These are phyloP conservation scores for Agonum fuliginosum DNA, from an alignment of 2,888 invertebrate species.

Conservation along the genomic window DNA sequence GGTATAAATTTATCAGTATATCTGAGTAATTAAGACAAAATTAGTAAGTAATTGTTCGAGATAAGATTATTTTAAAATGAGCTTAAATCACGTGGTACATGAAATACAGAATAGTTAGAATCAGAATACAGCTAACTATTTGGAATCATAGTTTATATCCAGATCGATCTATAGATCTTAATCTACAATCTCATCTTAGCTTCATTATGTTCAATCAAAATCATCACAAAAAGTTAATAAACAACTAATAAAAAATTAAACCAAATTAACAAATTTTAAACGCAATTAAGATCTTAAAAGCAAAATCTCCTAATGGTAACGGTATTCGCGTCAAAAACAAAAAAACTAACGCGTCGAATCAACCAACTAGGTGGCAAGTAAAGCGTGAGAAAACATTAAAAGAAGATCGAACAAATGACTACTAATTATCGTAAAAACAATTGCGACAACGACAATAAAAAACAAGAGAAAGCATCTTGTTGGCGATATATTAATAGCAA, in stretches of 20 bases:
- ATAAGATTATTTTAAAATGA: too few species aligned
- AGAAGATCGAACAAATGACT: slow-evolving; percentile 41
- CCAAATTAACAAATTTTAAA: slow-evolving; percentile 14
- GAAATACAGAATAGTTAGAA: too few species aligned
- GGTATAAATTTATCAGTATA: too few species aligned
- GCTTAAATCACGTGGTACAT: too few species aligned
- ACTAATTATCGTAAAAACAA: slow-evolving; percentile 45
- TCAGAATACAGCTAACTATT: too few species aligned
- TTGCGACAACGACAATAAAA: slow-evolving; percentile 38
- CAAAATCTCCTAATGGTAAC: slow-evolving; percentile 17
- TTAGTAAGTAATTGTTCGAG: too few species aligned
- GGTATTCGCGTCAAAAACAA: not conserved
- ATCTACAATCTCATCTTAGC: too few species aligned
- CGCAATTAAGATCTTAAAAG: not conserved
- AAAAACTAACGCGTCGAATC: slow-evolving; percentile 10
- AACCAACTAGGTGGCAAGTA: slow-evolving; percentile 21
- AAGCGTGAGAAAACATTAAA: slow-evolving; percentile 37
- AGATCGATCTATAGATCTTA: too few species aligned
- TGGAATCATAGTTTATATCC: too few species aligned
- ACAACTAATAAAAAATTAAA: not conserved
- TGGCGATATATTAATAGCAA: slow-evolving; percentile 42
- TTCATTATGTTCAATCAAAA: too few species aligned
- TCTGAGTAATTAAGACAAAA: too few species aligned
- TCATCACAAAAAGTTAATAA: slow-evolving; percentile 3
- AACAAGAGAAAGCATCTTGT: slow-evolving; percentile 33